Evolutionary conservation across 2,113 vertebrate genomes (phyloP).

Genomic region (Leptodactylus fuscus): DNA sequence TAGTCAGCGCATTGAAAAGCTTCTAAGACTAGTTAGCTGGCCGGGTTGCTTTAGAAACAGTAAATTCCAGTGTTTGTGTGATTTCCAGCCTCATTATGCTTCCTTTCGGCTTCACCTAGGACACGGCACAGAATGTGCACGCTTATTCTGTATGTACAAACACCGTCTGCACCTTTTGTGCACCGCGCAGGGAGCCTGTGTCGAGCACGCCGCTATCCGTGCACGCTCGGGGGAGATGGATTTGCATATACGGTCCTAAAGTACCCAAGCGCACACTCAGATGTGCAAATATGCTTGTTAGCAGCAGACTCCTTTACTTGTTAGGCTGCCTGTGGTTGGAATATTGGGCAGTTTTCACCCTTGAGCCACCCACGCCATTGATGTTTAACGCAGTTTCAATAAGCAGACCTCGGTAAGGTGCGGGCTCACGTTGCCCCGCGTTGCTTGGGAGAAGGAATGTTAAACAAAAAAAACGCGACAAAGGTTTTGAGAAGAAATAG

Average conservation of each 20-base stretch:
- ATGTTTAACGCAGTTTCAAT: slow-evolving; percentile 13
- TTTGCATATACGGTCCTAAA: neutral
- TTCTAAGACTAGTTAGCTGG: slow-evolving; percentile 45
- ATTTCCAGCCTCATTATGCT: slow-evolving; percentile 64
- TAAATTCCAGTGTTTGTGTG: slow-evolving; percentile 52
- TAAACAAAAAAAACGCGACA: slow-evolving; percentile 16
- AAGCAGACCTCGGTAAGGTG: neutral
- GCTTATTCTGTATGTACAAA: slow-evolving; percentile 68
- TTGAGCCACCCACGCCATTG: neutral
- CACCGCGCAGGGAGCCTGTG: neutral
- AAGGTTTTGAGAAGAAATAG: slow-evolving; percentile 13
- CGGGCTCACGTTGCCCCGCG: neutral
- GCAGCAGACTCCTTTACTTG: neutral
- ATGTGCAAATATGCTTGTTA: slow-evolving; percentile 24
- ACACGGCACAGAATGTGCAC: slow-evolving; percentile 28
- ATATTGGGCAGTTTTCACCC: neutral
- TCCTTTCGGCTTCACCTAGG: slow-evolving; percentile 67
- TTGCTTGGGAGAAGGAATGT: slow-evolving; percentile 12
- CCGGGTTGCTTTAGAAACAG: slow-evolving; percentile 59
- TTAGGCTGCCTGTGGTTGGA: neutral
- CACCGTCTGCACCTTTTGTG: slow-evolving; percentile 61
- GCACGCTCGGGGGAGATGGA: neutral
- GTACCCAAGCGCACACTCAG: slow-evolving; percentile 9
- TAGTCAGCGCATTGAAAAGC: slow-evolving; percentile 55
- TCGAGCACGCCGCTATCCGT: slow-evolving; percentile 1